Evolutionary conservation across 2,888 invertebrate genomes (phyloP).

Genomic region (Gisinianus flammeolus): DNA sequence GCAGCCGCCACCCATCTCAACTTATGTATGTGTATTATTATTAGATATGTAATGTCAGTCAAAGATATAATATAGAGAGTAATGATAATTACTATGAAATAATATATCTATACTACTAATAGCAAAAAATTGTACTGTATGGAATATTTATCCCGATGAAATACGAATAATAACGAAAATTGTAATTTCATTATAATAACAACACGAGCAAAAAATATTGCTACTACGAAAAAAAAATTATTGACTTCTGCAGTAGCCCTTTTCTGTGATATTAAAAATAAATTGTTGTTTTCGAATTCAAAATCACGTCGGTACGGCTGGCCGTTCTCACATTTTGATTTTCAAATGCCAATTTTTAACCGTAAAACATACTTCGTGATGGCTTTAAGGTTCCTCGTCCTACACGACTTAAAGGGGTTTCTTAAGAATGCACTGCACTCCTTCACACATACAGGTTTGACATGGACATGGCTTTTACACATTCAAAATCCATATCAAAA

Average conservation of each 20-base stretch:
- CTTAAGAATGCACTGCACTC: too few species aligned
- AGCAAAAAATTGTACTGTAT: conserved; percentile 3
- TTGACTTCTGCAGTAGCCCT: conserved; percentile 16
- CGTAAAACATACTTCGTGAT: too few species aligned
- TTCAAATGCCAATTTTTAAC: too few species aligned
- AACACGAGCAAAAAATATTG: neutral
- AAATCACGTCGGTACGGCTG: too few species aligned
- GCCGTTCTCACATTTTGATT: too few species aligned
- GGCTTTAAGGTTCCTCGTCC: too few species aligned
- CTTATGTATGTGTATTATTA: neutral
- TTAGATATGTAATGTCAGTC: neutral
- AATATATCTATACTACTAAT: neutral
- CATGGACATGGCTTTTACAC: too few species aligned
- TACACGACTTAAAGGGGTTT: too few species aligned
- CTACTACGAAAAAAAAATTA: conserved; percentile 3
- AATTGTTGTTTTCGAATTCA: too few species aligned
- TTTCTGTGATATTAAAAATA: conserved; percentile 34
- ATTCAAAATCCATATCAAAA: too few species aligned
- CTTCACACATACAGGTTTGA: too few species aligned
- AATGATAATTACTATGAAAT: neutral
- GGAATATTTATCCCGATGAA: neutral
- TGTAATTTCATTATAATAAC: conserved; percentile 8
- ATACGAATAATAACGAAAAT: neutral
- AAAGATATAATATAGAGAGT: neutral
- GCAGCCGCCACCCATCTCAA: too few species aligned